Evolutionary conservation across 2,888 invertebrate species (phyloP).

Genomic region (Athalia cordata): DNA sequence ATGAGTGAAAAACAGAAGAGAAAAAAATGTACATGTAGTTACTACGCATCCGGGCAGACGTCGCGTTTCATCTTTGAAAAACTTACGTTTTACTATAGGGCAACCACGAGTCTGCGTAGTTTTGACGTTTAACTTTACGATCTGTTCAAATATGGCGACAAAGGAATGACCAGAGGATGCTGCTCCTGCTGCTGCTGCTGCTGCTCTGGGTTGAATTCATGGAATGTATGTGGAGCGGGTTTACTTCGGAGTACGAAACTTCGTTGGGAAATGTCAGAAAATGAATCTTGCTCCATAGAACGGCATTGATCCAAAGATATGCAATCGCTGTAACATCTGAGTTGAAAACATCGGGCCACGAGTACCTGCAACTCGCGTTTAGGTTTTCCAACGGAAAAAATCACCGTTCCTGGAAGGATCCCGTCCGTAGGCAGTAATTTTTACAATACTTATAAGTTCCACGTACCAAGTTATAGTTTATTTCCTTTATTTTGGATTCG

Average conservation of each 20-base stretch:
- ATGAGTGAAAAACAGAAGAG: not conserved
- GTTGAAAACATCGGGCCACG: slow-evolving; percentile 30
- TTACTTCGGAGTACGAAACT: slow-evolving; percentile 25
- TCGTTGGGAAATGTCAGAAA: not conserved
- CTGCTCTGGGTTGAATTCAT: not conserved
- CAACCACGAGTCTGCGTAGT: slow-evolving; percentile 33
- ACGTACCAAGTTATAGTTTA: not conserved
- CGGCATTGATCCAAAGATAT: slow-evolving; percentile 43
- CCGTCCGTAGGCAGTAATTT: too few species aligned
- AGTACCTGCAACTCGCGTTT: not conserved
- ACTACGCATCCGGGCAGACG: slow-evolving; percentile 8
- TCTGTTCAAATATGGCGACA: slow-evolving; percentile 26
- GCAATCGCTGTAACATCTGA: slow-evolving; percentile 31
- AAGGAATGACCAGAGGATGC: not conserved
- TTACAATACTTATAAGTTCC: too few species aligned
- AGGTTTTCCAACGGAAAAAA: slow-evolving; percentile 3
- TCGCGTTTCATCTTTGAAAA: slow-evolving; percentile 11
- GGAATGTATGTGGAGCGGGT: not conserved
- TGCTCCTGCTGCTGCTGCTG: not conserved
- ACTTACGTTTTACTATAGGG: not conserved
- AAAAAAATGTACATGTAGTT: not conserved
- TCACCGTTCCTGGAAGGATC: not conserved
- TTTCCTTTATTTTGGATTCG: not conserved
- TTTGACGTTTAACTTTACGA: slow-evolving; percentile 36
- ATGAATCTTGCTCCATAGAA: slow-evolving; percentile 31